These are phyloP conservation scores for Hemibagrus guttatus DNA, from an alignment of 2,797 vertebrate genomes.

Conservation along the genomic window DNA sequence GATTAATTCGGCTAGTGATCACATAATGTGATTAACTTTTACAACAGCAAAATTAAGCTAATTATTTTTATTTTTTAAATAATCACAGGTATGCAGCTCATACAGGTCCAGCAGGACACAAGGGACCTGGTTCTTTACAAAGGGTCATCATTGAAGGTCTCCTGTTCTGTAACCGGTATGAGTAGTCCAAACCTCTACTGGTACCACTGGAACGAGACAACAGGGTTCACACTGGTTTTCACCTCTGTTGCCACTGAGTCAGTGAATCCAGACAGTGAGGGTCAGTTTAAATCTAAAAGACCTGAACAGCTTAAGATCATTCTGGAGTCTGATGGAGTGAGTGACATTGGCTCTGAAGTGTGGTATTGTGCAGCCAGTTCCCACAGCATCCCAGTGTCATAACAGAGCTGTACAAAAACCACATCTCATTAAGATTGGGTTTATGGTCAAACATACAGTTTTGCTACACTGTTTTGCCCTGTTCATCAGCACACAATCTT, in stretches of 20 bases:
- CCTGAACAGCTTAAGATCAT: background rate
- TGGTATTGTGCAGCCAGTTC: background rate
- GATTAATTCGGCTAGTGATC: background rate
- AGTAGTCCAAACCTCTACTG: conserved; percentile 46
- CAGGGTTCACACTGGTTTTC: conserved; percentile 38
- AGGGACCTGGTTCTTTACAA: background rate
- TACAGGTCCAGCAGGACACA: conserved; percentile 45
- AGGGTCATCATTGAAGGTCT: background rate
- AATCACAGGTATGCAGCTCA: conserved; percentile 13
- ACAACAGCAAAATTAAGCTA: background rate
- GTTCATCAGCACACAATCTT: background rate
- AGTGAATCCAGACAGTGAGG: background rate
- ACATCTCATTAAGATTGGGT: too few relatives aligned
- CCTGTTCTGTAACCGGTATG: conserved; percentile 25
- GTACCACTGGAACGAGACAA: conserved; percentile 47
- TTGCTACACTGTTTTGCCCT: background rate
- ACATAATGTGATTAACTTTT: background rate
- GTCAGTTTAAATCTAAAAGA: background rate
- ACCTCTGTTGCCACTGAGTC: background rate
- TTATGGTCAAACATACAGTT: background rate
- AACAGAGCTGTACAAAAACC: conserved; percentile 5
- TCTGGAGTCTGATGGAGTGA: background rate
- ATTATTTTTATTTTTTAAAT: background rate
- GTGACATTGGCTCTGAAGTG: background rate
- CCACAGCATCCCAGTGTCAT: background rate